Conservation (phyloP, 2,888 invertebrate genomes). For the Stenodema calcarata region DNA sequence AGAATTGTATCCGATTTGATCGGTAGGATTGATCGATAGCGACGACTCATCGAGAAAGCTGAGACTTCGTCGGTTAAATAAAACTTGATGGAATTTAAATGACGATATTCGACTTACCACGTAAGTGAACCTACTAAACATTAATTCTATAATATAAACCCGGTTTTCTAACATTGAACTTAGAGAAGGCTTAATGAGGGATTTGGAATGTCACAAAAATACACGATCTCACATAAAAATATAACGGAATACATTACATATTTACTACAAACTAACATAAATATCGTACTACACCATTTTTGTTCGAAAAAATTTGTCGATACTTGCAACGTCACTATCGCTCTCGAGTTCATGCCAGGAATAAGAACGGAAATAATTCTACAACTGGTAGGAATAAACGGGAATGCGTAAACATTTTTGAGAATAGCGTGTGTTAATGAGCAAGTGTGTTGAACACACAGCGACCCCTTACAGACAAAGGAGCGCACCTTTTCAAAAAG, state of each 20-base stretch:
- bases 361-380: not conserved
- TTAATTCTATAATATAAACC: no score
- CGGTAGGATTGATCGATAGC: not conserved
- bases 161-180: not conserved
- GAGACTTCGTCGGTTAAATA: not conserved
- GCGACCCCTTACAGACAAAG: not conserved
- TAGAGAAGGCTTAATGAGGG: not conserved
- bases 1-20: no score
- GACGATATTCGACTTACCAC: no score
- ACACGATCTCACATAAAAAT: not conserved
- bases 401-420: not conserved
- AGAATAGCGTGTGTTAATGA: not conserved
- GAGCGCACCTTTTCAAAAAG: not conserved
- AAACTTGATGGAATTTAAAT: no score
- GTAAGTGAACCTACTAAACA: no score
- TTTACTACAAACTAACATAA: not conserved
- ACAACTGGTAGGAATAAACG: not conserved
- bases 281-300: not conserved
- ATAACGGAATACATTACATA: not conserved
- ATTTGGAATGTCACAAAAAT: not conserved
- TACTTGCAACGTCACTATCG: not conserved
- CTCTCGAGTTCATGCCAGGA: not conserved
- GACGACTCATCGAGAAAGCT: not conserved
- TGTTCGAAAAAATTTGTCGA: not conserved
- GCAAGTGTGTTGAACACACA: not conserved